Base-by-base conservation (phyloP, 1,140 invertebrate species). In the Asbolus verrucosus region DNA sequence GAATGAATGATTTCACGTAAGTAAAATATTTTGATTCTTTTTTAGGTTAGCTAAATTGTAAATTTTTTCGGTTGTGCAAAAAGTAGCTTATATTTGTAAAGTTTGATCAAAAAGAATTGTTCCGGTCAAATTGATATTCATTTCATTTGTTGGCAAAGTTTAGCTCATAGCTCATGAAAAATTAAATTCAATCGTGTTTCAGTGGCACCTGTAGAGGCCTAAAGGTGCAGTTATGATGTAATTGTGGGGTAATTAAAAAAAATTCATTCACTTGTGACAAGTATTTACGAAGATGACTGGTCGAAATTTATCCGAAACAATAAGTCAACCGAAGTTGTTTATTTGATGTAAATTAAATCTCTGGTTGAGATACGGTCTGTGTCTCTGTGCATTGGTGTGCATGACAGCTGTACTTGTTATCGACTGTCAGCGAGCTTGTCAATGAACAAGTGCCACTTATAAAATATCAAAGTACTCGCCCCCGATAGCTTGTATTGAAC, bases 301-400 rank as follows among this genome's bases (percentile, higher is more conserved):
- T 6, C 18, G 9, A 54, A 54, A 54, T 50, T 50, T 50, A 50
- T 50, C 43, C 43, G 27, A 27, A 54, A 24, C 46, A 54, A 50
- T 21, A 21, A 31, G 21, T 5, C 46, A 54, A 24, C 3, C 27
- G 19, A 54, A 24, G 46, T 54, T 54, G 46, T 54, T 54, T 54
- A 54, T 54, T 54, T 54, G 46, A 54, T 54, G 46, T 54, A 54
- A 54, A 54, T 54, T 54, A 54, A 54, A 54, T 27, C 46, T n/a
- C 18, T 18, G 43, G n/a, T 50, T 21, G 43, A 50, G 43, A 50
- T 50, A 21, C 43, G 43, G 33, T 36, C 21, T 21, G 6, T 50
- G 43, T 50, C n/a, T n/a, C 43, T 50, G n/a, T 50, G 43, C 43
- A 6, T 6, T 54, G 46, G 46, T 54, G 46, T 54, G 19, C 27